Evolutionary conservation across 2,888 invertebrate genomes (phyloP).

Genomic region (Crepidodera aurea): DNA sequence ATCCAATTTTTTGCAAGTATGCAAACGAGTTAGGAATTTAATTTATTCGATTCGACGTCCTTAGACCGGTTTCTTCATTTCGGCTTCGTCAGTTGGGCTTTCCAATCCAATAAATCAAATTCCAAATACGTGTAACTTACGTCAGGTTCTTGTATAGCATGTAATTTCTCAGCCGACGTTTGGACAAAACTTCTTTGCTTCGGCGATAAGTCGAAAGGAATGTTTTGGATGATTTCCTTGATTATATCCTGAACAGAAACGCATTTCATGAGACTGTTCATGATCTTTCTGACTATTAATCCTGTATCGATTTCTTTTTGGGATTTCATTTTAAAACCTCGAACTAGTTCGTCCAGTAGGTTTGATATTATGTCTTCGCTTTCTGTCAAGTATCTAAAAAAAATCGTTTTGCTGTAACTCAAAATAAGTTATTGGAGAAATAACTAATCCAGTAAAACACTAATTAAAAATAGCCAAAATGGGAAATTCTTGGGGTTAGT

Average conservation of each 20-base stretch:
- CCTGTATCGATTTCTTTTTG: slow-evolving; percentile 44
- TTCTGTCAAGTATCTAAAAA: slow-evolving; percentile 45
- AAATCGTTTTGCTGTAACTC: too few species aligned
- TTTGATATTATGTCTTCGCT: slow-evolving; percentile 47
- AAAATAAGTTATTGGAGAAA: slow-evolving; percentile 32
- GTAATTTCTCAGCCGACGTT: slow-evolving; percentile 52
- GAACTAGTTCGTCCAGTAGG: slow-evolving; percentile 50
- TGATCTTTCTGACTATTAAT: slow-evolving; percentile 46
- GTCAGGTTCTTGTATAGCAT: slow-evolving; percentile 48
- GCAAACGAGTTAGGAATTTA: too few species aligned
- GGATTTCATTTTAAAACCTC: slow-evolving; percentile 35
- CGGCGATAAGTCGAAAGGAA: slow-evolving; percentile 49
- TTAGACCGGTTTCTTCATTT: too few species aligned
- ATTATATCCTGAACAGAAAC: slow-evolving; percentile 50
- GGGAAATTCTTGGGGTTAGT: too few species aligned
- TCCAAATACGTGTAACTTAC: too few species aligned
- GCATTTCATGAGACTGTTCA: slow-evolving; percentile 47
- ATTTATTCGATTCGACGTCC: too few species aligned
- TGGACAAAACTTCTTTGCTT: slow-evolving; percentile 51
- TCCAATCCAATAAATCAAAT: too few species aligned
- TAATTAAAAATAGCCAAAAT: too few species aligned
- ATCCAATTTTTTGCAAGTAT: too few species aligned
- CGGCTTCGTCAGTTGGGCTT: too few species aligned
- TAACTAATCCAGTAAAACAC: not conserved
- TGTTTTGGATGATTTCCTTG: slow-evolving; percentile 48